Evolutionary conservation across 2,113 vertebrate genomes (phyloP).

Genomic region (Corythoichthys intestinalis): DNA sequence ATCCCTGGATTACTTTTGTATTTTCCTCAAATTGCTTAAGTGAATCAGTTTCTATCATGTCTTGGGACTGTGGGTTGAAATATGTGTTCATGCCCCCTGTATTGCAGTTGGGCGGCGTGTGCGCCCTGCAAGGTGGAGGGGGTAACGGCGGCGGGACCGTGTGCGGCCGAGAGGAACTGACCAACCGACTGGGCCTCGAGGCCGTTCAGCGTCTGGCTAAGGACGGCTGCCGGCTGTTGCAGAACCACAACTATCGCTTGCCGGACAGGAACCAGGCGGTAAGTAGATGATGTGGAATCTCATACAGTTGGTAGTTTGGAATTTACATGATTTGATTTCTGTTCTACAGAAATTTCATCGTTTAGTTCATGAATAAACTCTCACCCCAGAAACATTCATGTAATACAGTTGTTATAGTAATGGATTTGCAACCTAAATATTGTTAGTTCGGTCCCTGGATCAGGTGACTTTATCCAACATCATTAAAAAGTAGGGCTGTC

Average conservation of each 20-base stretch:
- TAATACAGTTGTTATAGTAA: no score
- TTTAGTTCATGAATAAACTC: no score
- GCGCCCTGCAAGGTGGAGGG: slow-evolving; percentile 74
- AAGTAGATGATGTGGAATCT: slow-evolving; percentile 48
- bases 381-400: no score
- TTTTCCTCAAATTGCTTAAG: slow-evolving; percentile 27
- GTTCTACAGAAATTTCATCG: no score
- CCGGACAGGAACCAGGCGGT: slow-evolving; percentile 80
- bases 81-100: slow-evolving; percentile 89
- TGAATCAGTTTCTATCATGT: slow-evolving; percentile 71
- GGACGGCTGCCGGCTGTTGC: slow-evolving; percentile 87
- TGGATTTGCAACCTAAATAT: no score
- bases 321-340: no score
- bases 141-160: slow-evolving; percentile 56
- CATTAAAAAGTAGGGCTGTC: no score
- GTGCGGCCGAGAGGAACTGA: slow-evolving; percentile 86
- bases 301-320: no score
- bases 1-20: slow-evolving; percentile 28
- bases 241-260: slow-evolving; percentile 79
- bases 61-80: slow-evolving; percentile 94
- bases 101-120: slow-evolving; percentile 87
- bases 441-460: no score
- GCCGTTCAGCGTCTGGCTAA: slow-evolving; percentile 89
- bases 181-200: slow-evolving; percentile 77
- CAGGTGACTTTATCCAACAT: no score